Evolutionary conservation across 92 coral and sea anemone genomes (phyloP), one percentile per base, ranked within the genome.

Genomic region (Phenganax subtilis): DNA sequence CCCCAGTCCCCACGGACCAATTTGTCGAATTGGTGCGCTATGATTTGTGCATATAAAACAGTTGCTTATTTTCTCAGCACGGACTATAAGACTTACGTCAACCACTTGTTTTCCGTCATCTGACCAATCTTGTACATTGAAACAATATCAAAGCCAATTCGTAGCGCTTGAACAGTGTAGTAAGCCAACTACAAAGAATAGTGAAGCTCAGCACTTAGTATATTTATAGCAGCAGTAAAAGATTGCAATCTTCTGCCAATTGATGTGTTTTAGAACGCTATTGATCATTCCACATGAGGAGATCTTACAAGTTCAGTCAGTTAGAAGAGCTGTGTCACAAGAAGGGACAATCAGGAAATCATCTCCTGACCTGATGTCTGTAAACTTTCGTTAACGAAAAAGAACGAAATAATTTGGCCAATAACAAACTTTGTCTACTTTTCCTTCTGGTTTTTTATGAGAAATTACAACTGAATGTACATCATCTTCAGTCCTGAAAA

Each of bases 91-190:
- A 85, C 99, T 86, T 87, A 96, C 99, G 85, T 92, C 59, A 96
- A 76, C 99, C 99, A 96, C 77, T 96, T 96, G 80, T 86, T 88
- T 72, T 92, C 99, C 10, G 96, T 92, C 99, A 96, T 96, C 64
- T 84, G 81, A 82, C 99, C 99, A 75, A 96, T 88, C 76, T 96
- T 96, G 89, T 92, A 96, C 82, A 92, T 77, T 54, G 99, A 96
- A 64, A 77, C 69, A 52, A 96, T 8, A 77, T 96, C 97, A 87
- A 96, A 96, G 17, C 75, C 75, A 9, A 86, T 44, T 75, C 99
- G 89, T 37, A 96, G 84, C 25, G 68, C 51, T 70, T 92, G 99
- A 15, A 96, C 99, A 75, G 85, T 80, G 57, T 75, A 76, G 82
- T 90, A 96, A 69, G 99, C 99, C 75, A 89, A 88, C 99, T 94